Evolutionary conservation across 2,797 vertebrate genomes (phyloP).

Genomic region (Todus mexicanus): DNA sequence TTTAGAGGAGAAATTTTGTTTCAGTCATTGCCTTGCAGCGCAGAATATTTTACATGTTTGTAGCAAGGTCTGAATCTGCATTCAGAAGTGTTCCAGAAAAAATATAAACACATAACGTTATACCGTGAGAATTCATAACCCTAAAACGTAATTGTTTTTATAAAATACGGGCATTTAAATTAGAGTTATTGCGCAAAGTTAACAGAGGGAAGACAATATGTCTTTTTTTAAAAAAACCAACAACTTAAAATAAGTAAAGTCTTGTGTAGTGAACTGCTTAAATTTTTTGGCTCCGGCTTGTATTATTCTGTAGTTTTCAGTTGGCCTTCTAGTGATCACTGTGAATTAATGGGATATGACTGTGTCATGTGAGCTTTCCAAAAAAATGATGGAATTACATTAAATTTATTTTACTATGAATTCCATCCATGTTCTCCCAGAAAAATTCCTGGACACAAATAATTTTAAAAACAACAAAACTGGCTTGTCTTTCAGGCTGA

Average conservation of each 20-base stretch:
- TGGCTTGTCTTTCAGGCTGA: conserved; percentile 21
- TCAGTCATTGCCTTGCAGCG: not conserved
- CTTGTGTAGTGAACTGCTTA: conserved; percentile 37
- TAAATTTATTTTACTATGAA: conserved; percentile 63
- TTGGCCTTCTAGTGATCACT: conserved; percentile 52
- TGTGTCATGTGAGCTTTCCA: conserved; percentile 54
- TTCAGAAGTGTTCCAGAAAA: conserved; percentile 12
- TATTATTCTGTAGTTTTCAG: conserved; percentile 57
- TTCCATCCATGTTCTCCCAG: conserved; percentile 49
- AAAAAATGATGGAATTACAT: conserved; percentile 51
- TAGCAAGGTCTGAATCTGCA: not conserved
- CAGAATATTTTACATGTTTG: not conserved
- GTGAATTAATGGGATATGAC: conserved; percentile 58
- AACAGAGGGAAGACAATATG: not conserved
- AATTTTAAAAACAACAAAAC: conserved; percentile 44
- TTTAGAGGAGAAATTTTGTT: not conserved
- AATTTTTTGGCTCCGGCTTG: conserved; percentile 40
- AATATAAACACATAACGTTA: conserved; percentile 13
- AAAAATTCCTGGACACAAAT: conserved; percentile 49
- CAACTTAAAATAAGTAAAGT: conserved; percentile 39
- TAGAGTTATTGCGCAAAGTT: not conserved
- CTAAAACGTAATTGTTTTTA: conserved; percentile 7
- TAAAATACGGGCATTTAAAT: not conserved
- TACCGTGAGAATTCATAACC: conserved; percentile 23
- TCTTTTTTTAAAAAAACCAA: not conserved